These are phyloP conservation scores for Reticulitermes lucifugus DNA, from an alignment of 2,888 invertebrate genomes.

Conservation along the genomic window DNA sequence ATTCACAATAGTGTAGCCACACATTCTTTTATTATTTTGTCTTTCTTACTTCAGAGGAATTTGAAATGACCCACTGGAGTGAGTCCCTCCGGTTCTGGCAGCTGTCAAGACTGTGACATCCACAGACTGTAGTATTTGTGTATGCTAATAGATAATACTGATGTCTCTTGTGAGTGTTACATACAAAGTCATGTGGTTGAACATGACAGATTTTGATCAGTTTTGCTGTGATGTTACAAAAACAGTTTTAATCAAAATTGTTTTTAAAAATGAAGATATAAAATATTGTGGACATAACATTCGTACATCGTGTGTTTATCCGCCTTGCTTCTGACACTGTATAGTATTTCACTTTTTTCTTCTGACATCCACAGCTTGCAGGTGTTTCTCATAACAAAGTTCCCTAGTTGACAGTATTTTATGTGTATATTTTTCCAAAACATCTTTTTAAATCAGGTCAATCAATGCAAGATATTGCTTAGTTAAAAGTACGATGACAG, in stretches of 20 bases:
- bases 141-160: not conserved
- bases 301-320: not conserved
- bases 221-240: constrained; percentile 18
- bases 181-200: not conserved
- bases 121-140: not conserved
- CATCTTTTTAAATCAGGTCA: too few relatives aligned
- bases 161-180: not conserved
- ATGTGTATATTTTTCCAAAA: too few relatives aligned
- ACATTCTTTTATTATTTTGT: too few relatives aligned
- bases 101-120: not conserved
- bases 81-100: not conserved
- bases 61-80: not conserved
- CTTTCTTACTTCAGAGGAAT: too few relatives aligned
- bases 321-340: not conserved
- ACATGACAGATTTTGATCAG: not conserved
- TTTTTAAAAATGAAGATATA: not conserved
- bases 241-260: constrained; percentile 1
- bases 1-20: too few relatives aligned
- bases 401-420: too few relatives aligned
- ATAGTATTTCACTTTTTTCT: not conserved
- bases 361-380: not conserved
- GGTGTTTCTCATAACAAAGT: too few relatives aligned
- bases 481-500: too few relatives aligned
- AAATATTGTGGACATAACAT: not conserved
- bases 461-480: too few relatives aligned